phyloP scores from a whole-genome alignment of 2,113 vertebrate species.

The Cebidichthys violaceus region DNA sequence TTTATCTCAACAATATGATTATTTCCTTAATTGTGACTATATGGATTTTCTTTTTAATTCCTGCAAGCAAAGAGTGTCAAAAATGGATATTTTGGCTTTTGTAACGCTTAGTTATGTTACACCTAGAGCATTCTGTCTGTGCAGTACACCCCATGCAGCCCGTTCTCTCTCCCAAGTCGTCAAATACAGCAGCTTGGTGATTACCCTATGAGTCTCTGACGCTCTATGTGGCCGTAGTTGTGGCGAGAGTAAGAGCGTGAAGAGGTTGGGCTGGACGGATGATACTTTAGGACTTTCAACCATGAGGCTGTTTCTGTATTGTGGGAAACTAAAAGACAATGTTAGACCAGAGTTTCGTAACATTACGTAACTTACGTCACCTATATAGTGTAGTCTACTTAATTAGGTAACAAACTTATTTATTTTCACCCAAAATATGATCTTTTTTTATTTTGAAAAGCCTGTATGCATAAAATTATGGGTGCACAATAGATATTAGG shows the following conservation, averaged over 20 bases:
- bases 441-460: neutral
- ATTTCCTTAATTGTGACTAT: conserved; percentile 45
- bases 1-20: neutral
- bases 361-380: neutral
- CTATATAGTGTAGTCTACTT: neutral
- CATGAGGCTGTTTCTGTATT: neutral
- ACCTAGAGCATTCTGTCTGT: conserved; percentile 46
- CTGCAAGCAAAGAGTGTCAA: conserved; percentile 53
- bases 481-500: neutral
- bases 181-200: neutral
- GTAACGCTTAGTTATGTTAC: conserved; percentile 54
- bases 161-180: neutral
- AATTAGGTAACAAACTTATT: neutral
- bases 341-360: neutral
- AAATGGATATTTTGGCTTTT: conserved; percentile 57
- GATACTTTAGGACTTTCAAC: neutral
- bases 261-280: neutral
- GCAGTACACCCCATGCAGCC: neutral
- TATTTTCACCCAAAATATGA: neutral
- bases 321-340: neutral
- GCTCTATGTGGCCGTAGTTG: neutral
- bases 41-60: conserved; percentile 39
- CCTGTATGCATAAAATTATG: neutral
- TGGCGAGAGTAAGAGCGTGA: neutral
- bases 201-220: neutral